These are phyloP conservation scores for Terrapene triunguis DNA, from an alignment of 2,113 vertebrate species.

Conservation along the genomic window DNA sequence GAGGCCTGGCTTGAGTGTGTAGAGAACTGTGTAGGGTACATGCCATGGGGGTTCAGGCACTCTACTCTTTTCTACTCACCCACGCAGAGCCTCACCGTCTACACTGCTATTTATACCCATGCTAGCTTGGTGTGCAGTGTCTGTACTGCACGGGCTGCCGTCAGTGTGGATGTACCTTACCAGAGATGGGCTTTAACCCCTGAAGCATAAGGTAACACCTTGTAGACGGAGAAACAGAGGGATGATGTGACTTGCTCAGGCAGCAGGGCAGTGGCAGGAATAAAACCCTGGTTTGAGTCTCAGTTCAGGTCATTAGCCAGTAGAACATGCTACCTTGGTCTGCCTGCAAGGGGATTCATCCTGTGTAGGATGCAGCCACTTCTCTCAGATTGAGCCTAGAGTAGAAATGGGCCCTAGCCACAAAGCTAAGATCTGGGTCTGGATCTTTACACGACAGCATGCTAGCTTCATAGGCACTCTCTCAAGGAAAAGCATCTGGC, in stretches of 20 bases:
- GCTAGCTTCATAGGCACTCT: neutral
- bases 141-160: no score
- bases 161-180: neutral
- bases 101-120: neutral
- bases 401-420: neutral
- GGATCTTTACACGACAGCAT: neutral
- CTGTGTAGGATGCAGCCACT: rapidly evolving
- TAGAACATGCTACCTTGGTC: neutral
- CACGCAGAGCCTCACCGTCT: neutral
- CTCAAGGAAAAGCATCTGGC: neutral
- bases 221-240: rapidly evolving
- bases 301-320: neutral
- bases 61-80: no score
- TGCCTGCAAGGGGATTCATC: neutral
- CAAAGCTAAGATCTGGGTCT: neutral
- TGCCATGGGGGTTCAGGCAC: no score
- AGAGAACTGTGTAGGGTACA: no score
- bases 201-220: neutral
- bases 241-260: rapidly evolving
- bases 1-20: no score
- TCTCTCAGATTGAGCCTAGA: neutral
- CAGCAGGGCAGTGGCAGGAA: neutral
- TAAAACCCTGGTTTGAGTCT: neutral
- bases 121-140: no score
- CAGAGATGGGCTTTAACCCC: neutral